A percentile compares a stretch with the other conserved stretches of the same genome.
phyloP scores from a whole-genome alignment of 2,888 invertebrate genomes.

The Plutella xylostella region DNA sequence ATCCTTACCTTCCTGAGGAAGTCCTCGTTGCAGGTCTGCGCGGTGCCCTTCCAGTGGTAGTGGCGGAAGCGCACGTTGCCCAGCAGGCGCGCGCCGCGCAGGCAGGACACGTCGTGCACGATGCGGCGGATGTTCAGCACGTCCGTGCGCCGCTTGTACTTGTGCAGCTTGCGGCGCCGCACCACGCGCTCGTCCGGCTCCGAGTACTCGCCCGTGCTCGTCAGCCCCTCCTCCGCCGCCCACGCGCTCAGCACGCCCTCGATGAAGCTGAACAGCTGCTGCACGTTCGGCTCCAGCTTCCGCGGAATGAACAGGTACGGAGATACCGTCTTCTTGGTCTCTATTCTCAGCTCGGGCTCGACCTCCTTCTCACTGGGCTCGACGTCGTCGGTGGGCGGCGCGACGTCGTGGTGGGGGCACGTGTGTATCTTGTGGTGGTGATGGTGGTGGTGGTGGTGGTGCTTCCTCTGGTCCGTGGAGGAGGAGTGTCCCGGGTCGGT shows the following conservation, averaged over 20 bases:
- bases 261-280: conserved; percentile 85
- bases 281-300: conserved; percentile 80
- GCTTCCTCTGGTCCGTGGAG: conserved; percentile 44
- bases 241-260: conserved; percentile 83
- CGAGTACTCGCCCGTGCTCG: conserved; percentile 79
- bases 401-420: conserved; percentile 57
- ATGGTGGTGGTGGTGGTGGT: conserved; percentile 50
- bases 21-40: conserved; percentile 88
- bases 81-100: conserved; percentile 74
- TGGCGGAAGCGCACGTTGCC: conserved; percentile 81
- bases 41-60: conserved; percentile 87
- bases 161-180: conserved; percentile 70
- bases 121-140: conserved; percentile 76
- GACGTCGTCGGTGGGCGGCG: conserved; percentile 39
- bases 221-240: conserved; percentile 79
- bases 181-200: conserved; percentile 78
- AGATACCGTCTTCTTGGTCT: conserved; percentile 60
- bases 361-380: conserved; percentile 20
- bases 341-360: conserved; percentile 39
- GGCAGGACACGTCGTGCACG: conserved; percentile 77
- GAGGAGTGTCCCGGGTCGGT: conserved; percentile 17
- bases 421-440: conserved; percentile 56
- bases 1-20: conserved; percentile 86
- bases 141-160: conserved; percentile 74
- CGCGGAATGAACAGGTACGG: conserved; percentile 64